These are phyloP conservation scores for Temnothorax longispinosus DNA, from an alignment of 1,140 invertebrate species.

Conservation along the genomic window DNA sequence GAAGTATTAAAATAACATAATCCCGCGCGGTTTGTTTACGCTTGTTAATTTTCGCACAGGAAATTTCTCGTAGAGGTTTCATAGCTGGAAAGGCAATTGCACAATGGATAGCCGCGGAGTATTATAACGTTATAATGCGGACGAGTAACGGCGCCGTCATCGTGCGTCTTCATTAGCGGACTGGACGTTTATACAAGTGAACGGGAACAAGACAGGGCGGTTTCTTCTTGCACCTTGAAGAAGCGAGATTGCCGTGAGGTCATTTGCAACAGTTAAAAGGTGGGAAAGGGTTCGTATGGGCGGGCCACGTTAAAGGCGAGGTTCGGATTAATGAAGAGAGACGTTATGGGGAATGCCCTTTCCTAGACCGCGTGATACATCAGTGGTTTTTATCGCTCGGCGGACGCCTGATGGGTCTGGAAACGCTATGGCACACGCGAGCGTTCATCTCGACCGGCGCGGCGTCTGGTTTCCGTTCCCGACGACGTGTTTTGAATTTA, in stretches of 20 bases:
- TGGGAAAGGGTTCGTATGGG: slow-evolving; percentile 37
- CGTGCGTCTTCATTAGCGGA: slow-evolving; percentile 49
- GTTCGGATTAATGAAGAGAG: slow-evolving; percentile 73
- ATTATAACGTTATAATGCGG: slow-evolving; percentile 34
- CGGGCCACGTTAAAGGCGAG: slow-evolving; percentile 50
- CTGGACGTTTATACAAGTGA: slow-evolving; percentile 51
- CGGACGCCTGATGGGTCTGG: slow-evolving; percentile 52
- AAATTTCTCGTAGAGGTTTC: neutral
- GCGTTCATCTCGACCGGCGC: slow-evolving; percentile 18
- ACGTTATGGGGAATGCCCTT: slow-evolving; percentile 68
- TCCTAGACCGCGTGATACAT: slow-evolving; percentile 64
- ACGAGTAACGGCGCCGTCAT: slow-evolving; percentile 36
- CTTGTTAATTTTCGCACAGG: neutral
- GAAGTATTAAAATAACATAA: neutral
- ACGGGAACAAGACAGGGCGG: slow-evolving; percentile 35
- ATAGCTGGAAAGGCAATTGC: neutral
- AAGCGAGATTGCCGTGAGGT: slow-evolving; percentile 46
- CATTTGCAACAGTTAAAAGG: slow-evolving; percentile 55
- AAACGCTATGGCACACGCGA: slow-evolving; percentile 67
- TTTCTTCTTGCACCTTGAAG: slow-evolving; percentile 59
- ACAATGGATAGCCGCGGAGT: slow-evolving; percentile 2
- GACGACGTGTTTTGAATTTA: slow-evolving; percentile 71
- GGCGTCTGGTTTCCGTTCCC: slow-evolving; percentile 52
- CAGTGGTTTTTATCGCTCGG: slow-evolving; percentile 65
- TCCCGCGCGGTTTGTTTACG: neutral